Evolutionary conservation across 53 echinoderm and acorn worm species (phyloP), one percentile per base, ranked within the genome.

Genomic region (Actinopyga echinites): DNA sequence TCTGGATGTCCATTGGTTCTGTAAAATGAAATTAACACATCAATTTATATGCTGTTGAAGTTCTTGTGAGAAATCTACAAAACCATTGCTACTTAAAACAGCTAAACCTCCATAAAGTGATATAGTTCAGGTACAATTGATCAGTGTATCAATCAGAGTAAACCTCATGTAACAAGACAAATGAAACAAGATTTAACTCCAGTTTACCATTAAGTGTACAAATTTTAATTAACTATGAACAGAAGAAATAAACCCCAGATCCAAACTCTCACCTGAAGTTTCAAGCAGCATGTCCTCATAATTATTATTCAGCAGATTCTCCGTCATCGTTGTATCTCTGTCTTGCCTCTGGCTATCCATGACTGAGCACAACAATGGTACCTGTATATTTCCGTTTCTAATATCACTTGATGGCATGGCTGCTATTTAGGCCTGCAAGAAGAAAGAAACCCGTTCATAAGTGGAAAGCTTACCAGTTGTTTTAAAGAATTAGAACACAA

Each of bases 1-100:
- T 82, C 88, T 90, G 85, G 29, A 82, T 86, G 38, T 92, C 95
- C 86, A 92, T 92, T 78, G 92, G 88, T 77, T 95, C 92, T 88
- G 83, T 21, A 65, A 65, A 34, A 64, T 23, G 32, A 42, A 77
- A 49, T 49, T 49, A 49, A 49, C 17, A 17, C 17, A 49, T 15
- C 4, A 49, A 49, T 49, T 2, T 15, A 15, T 2, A 49, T 49
- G 49, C 13, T 15, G 13, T 49, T 13, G 17, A 0, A 0, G 1
- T 49, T 15, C 49, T 49, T 49, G 15, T 17, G 17, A 15, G 49
- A 49, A 49, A 13, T 49, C 17, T 13, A 6, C 49, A 13, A 15
- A 49, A 13, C 13, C 17, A 49, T 0, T 15, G 15, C 17, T 2
- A 49, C 13, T 49, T 24, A 10, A 12, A 2, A 31, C 13, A 29